Evolutionary conservation across 2,888 invertebrate genomes (phyloP).

Genomic region (Diarsia dahlii): DNA sequence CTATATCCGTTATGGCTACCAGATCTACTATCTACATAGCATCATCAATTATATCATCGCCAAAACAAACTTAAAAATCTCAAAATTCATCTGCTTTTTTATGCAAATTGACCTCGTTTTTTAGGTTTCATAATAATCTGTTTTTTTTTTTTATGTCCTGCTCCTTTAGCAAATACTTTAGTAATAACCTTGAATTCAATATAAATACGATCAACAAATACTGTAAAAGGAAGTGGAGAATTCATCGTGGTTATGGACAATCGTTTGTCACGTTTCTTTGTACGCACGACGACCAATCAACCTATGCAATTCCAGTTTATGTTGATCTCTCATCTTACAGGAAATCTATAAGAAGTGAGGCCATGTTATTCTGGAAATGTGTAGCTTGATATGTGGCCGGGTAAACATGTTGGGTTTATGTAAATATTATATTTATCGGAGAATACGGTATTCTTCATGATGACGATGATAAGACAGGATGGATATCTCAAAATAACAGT

Average conservation of each 20-base stretch:
- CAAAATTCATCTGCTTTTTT: not conserved
- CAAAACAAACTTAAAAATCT: not conserved
- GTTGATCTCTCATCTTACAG: no score
- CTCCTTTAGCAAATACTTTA: conserved; percentile 44
- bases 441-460: no score
- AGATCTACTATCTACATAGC: not conserved
- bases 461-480: no score
- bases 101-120: conserved; percentile 2
- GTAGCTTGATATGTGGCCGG: no score
- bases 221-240: conserved; percentile 43
- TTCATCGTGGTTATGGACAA: not conserved
- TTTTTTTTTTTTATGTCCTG: not conserved
- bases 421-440: no score
- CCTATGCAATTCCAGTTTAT: no score
- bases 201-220: conserved; percentile 47
- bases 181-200: conserved; percentile 48
- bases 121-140: conserved; percentile 28
- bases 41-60: conserved; percentile 1
- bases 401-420: conserved; percentile 27
- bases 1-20: not conserved
- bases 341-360: no score
- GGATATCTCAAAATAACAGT: no score
- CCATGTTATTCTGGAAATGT: no score
- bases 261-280: conserved; percentile 53
- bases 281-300: not conserved